Percentiles rank a stretch among this genome's conserved stretches.
phyloP scores from a whole-genome alignment of 2,888 invertebrate species.

The Caenorhabditis macrosperma region DNA sequence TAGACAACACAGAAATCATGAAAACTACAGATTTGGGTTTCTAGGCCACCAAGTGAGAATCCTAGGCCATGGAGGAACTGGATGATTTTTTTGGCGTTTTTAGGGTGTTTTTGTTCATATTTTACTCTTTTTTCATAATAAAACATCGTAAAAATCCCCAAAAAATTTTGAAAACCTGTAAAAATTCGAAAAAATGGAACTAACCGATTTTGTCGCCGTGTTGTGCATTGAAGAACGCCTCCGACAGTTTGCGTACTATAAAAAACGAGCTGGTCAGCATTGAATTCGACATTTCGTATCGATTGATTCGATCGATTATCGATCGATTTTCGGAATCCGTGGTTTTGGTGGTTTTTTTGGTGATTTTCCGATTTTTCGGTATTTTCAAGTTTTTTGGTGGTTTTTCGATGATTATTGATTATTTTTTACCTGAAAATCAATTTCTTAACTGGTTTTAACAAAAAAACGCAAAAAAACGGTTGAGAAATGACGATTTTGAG shows the following conservation, averaged over 20 bases:
- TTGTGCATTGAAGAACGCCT: conserved; percentile 79
- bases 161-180: no score
- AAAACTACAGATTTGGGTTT: background rate
- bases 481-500: background rate
- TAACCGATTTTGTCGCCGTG: conserved; percentile 76
- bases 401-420: background rate
- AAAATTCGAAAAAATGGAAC: conserved; percentile 47
- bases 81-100: no score
- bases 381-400: background rate
- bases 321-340: background rate
- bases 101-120: no score
- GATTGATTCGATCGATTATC: no score
- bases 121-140: no score
- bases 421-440: no score
- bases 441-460: no score
- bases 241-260: conserved; percentile 79
- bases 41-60: background rate
- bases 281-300: conserved; percentile 52
- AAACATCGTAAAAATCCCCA: no score
- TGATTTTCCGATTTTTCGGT: background rate
- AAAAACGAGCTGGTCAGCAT: conserved; percentile 65
- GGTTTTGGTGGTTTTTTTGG: conserved; percentile 1
- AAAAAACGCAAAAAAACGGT: background rate
- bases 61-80: no score
- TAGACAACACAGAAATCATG: no score